Evolutionary conservation across 2,888 invertebrate species (phyloP).

Genomic region (Fragum fragum): DNA sequence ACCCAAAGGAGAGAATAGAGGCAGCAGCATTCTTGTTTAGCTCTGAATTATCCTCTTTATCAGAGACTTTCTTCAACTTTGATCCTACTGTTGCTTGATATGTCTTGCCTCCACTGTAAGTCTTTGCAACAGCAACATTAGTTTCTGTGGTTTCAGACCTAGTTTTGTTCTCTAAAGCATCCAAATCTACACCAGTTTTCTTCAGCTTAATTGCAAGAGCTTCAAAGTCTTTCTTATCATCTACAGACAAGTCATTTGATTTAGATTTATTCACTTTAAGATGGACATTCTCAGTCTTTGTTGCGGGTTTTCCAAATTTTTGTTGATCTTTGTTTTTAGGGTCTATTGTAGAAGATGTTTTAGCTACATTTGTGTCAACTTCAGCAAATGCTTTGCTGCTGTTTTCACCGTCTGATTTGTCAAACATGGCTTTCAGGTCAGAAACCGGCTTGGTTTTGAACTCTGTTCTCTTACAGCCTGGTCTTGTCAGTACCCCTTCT

Average conservation of each 20-base stretch:
- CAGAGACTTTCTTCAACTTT: constrained; percentile 43
- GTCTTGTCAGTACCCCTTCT: constrained; percentile 8
- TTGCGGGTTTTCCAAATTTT: not conserved
- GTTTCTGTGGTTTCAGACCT: not conserved
- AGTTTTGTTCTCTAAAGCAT: constrained; percentile 35
- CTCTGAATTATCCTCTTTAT: constrained; percentile 30
- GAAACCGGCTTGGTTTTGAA: constrained; percentile 63
- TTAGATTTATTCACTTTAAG: constrained; percentile 11
- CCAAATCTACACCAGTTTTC: constrained; percentile 46
- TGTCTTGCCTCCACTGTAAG: constrained; percentile 57
- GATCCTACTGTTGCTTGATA: constrained; percentile 52
- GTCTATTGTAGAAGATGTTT: not conserved
- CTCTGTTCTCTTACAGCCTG: constrained; percentile 48
- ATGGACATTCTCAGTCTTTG: constrained; percentile 1
- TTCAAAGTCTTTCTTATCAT: constrained; percentile 54
- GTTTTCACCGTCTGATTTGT: constrained; percentile 45
- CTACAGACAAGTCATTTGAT: constrained; percentile 4
- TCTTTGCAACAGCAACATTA: constrained; percentile 58
- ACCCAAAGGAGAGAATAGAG: constrained; percentile 53
- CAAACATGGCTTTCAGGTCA: constrained; percentile 66
- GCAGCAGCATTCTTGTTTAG: constrained; percentile 45
- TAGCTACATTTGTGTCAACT: constrained; percentile 11
- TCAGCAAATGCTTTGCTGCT: constrained; percentile 32
- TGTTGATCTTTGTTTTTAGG: not conserved
- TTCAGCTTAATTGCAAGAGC: constrained; percentile 51